Evolutionary conservation across 1,140 invertebrate species (phyloP), one percentile per base, ranked within the genome.

Genomic region (Drosophila pallidifrons): DNA sequence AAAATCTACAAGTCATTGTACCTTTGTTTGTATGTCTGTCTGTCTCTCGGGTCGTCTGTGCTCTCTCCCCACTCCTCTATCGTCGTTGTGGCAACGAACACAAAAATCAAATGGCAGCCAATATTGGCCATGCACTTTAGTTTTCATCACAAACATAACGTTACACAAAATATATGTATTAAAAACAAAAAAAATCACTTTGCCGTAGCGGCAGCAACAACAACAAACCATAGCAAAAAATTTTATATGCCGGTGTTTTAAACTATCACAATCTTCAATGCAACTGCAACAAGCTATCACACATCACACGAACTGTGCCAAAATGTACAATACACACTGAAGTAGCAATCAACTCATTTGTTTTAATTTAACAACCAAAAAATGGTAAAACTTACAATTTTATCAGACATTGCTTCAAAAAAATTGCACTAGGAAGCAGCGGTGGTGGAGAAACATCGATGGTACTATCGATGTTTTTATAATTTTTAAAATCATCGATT

Each of bases 1-100:
- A 79, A 89, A 89, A 81, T 90, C 78, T 90, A 89, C 85, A 89
- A 89, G 85, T 89, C 85, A 89, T 89, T 82, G 78, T 85, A 71
- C 49, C 45, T 75, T 69, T 75, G 75, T 77, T 80, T 82, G 46
- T 54, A 20, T 80, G 52, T 65, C 52, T 20, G 43, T 63, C 51
- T 35, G 35, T 38, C 51, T 35, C 7, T 38, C 46, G 30, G 49
- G 25, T 28, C 10, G 47, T 46, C 28, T 38, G n/a, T 20, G 49
- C 45, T 65, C 13, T 25, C 13, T 46, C 1, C 3, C 20, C 20
- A 25, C 20, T 25, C 3, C 20, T 59, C 61, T 32, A 8, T 20
- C 45, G 51, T 65, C 16, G 46, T 46, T 38, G 60, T 71, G 68
- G 60, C 25, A 70, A 75, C 73, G 35, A 51, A 51, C 46, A 45